Evolutionary conservation across 2,888 invertebrate species (phyloP), one percentile per base, ranked within the genome.

Genomic region (Drosophila anomalata): DNA sequence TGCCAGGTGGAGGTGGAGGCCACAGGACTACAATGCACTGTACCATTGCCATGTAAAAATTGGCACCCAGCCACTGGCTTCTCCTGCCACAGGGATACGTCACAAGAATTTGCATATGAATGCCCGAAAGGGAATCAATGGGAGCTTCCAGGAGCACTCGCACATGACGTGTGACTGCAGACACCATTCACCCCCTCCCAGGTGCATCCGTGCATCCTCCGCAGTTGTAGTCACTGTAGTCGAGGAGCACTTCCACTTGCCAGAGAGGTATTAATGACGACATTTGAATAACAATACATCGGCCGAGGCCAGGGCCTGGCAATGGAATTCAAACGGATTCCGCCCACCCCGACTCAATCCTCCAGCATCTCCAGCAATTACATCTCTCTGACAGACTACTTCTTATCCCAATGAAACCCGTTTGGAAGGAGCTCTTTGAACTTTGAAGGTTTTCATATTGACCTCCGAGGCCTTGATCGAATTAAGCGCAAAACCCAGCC

Each of bases 201-300:
- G 41, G 14, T 41, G 48, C 24, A 41, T 56, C 20, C 51, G 11
- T 51, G 22, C 42, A 42, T 29, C 56, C 33, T 20, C 48, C 60
- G 61, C 22, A 24, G 22, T 24, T 4, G 22, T 44, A 47, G 41
- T 57, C 59, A 4, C 4, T 24, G 22, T 44, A 47, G 41, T 59
- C 59, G 66, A 57, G 53, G 56, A 24, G 63, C 71, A 75, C 75
- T 86, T 59, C 76, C 76, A 86, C 86, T 86, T 86, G 87, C 79
- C 74, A 76, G 79, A 73, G 84, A 84, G 84, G 87, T 81, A 84
- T 86, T 84, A 84, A 84, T 84, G 84, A 78, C 76, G 73, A 84
- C 79, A 84, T 84, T 84, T 84, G 84, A 84, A 84, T 84, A 84
- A 86, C 84, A 84, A 84, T 84, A 77, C 78, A 63, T 29, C 47